phyloP scores from a whole-genome alignment of 2,888 invertebrate species.

The Eledona agricola region DNA sequence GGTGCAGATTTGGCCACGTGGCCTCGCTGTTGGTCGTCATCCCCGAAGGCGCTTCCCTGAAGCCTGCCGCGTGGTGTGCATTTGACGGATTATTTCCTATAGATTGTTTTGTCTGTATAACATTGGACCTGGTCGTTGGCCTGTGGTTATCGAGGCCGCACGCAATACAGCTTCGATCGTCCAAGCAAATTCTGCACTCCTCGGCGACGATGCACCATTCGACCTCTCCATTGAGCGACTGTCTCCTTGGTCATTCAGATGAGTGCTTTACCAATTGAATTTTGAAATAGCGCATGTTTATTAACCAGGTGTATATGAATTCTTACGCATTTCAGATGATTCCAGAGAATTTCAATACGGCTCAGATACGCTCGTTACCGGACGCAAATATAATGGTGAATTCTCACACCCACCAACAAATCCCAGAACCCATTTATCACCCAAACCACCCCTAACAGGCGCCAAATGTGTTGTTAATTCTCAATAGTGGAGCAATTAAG shows the following conservation, averaged over 20 bases:
- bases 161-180: slow-evolving; percentile 44
- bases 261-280: slow-evolving; percentile 52
- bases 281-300: slow-evolving; percentile 51
- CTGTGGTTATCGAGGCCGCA: slow-evolving; percentile 58
- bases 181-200: slow-evolving; percentile 35
- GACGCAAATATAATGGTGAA: too few relatives aligned
- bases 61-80: slow-evolving; percentile 35
- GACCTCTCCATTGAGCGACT: slow-evolving; percentile 46
- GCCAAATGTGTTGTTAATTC: too few relatives aligned
- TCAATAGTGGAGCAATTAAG: too few relatives aligned
- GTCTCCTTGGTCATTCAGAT: slow-evolving; percentile 52
- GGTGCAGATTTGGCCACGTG: not conserved
- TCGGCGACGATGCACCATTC: slow-evolving; percentile 33
- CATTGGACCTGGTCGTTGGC: slow-evolving; percentile 59
- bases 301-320: slow-evolving; percentile 48
- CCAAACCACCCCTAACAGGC: too few relatives aligned
- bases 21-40: not conserved
- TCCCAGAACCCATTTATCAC: too few relatives aligned
- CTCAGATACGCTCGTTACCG: too few relatives aligned
- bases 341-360: slow-evolving; percentile 33
- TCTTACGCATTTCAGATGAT: slow-evolving; percentile 36
- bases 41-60: slow-evolving; percentile 5
- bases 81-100: slow-evolving; percentile 46
- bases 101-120: slow-evolving; percentile 52
- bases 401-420: too few relatives aligned